Conservation (phyloP, 2,113 vertebrate species). For the Pterocles gutturalis region DNA sequence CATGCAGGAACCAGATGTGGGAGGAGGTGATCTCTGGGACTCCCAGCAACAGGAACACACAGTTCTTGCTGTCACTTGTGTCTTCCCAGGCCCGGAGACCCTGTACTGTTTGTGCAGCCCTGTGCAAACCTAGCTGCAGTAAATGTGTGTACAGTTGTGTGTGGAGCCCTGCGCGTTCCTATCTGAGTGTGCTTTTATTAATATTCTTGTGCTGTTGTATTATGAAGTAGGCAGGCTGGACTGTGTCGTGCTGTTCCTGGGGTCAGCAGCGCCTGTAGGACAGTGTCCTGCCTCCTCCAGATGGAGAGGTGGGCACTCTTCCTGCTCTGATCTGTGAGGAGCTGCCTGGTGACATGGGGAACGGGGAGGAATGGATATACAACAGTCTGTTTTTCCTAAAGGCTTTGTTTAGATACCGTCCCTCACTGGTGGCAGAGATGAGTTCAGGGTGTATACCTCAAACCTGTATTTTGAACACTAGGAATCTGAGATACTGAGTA, state of each 20-base stretch:
- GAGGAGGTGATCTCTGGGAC: neutral
- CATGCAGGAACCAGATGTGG: neutral
- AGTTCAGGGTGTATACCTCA: neutral
- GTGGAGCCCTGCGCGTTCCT: neutral
- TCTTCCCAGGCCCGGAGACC: too few species aligned
- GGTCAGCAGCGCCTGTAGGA: neutral
- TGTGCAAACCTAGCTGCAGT: neutral
- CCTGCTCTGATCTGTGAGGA: neutral
- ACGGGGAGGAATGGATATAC: neutral
- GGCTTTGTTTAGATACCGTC: neutral
- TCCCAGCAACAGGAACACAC: neutral
- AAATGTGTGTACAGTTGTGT: fast-evolving
- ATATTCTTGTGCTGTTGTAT: neutral
- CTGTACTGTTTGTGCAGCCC: too few species aligned
- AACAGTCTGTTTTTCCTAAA: neutral
- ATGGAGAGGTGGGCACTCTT: neutral
- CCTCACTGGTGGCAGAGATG: neutral
- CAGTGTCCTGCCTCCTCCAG: neutral
- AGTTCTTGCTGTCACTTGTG: too few species aligned
- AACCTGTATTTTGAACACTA: neutral
- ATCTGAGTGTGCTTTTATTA: neutral
- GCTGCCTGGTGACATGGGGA: neutral
- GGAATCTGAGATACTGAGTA: neutral
- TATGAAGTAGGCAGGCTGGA: neutral
- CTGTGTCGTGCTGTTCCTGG: neutral